Evolutionary conservation across 2,113 vertebrate genomes (phyloP).

Genomic region (Panthera uncia): DNA sequence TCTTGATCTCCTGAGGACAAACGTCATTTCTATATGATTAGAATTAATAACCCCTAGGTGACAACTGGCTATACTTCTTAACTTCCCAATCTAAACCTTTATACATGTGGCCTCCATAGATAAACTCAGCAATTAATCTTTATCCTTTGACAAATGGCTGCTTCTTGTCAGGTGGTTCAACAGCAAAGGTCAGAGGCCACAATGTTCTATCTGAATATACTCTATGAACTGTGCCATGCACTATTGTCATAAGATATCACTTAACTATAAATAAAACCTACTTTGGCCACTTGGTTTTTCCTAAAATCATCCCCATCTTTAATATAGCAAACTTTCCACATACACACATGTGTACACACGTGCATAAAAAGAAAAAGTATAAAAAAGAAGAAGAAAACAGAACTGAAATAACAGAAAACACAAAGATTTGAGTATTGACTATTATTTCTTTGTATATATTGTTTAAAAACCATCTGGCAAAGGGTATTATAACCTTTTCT

Average conservation of each 20-base stretch:
- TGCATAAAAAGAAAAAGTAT: rapidly evolving
- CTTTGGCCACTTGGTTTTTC: neutral
- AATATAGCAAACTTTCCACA: neutral
- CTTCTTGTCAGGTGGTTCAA: neutral
- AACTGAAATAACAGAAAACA: neutral
- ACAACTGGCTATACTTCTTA: slow-evolving; percentile 29
- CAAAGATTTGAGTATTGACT: neutral
- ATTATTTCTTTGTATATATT: neutral
- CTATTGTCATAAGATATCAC: neutral
- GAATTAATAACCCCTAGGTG: slow-evolving; percentile 54
- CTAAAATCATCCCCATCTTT: neutral
- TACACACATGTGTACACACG: neutral
- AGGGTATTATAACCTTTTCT: neutral
- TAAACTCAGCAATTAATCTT: slow-evolving; percentile 62
- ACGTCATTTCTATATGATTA: neutral
- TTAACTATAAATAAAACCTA: neutral
- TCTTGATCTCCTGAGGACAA: slow-evolving; percentile 33
- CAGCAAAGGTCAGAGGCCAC: slow-evolving; percentile 14
- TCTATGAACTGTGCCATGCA: neutral
- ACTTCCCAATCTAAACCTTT: slow-evolving; percentile 50
- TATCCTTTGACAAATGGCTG: slow-evolving; percentile 48
- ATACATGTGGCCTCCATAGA: slow-evolving; percentile 36
- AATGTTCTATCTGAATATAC: neutral
- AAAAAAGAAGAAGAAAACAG: neutral
- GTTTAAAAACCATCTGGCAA: neutral